Evolutionary conservation across 2,888 invertebrate genomes (phyloP), one percentile per base, ranked within the genome.

Genomic region (Scotopteryx bipunctaria): DNA sequence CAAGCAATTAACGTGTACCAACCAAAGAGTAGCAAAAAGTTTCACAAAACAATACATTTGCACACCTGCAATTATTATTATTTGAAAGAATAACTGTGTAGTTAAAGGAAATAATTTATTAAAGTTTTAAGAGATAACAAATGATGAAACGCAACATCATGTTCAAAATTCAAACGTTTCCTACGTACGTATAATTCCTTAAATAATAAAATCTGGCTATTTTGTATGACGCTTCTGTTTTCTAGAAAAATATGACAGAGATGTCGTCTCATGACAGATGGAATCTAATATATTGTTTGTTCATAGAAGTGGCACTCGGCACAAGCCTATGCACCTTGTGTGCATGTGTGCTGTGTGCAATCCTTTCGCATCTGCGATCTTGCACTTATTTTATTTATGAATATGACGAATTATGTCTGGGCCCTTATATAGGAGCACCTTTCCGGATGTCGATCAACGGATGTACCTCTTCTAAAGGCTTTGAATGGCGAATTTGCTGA

Each of bases 371-470:
- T 89, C 89, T 86, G 86, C 59, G 51, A 51, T 55, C 55, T 53
- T 57, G 59, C 86, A 86, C 86, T 86, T 87, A 88, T 88, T 88
- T 83, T 85, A 86, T 86, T 79, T 85, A 83, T 86, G 86, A 88
- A 87, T 89, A 88, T 90, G 89, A 88, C 87, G 89, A 90, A 88
- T 86, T 86, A 86, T 86, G 72, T 71, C 71, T 73, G 71, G 63
- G 69, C 84, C 73, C 84, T 89, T 86, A 86, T 86, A 71, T 77
- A 73, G 72, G 78, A 73, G 71, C 89, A 90, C 89, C 89, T 90
- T 90, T 81, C 84, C 89, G 89, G 89, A 89, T 89, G 86, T 79
- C 67, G 71, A 66, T 75, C 71, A 76, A 76, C 85, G 86, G 88
- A 89, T 87, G 83, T 78, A 69, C 57, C 72, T 78, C 73, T 77